phyloP scores from a whole-genome alignment of 1,140 invertebrate species.

The Procambarus clarkii region DNA sequence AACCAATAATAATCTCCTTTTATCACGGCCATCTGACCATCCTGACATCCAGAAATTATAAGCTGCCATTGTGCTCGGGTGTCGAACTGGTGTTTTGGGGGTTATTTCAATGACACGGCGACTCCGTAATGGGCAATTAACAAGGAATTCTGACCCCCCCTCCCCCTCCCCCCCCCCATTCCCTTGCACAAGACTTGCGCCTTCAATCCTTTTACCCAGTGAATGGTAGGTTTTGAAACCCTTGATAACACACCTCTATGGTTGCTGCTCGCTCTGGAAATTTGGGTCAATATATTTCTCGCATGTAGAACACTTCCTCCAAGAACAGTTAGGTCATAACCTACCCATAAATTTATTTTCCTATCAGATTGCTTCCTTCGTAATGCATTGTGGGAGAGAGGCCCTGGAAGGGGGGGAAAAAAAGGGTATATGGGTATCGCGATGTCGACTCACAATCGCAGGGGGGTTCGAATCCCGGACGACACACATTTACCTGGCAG shows the following conservation, averaged over 20 bases:
- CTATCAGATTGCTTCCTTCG: neutral
- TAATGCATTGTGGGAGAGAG: neutral
- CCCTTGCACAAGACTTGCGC: neutral
- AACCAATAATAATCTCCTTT: constrained; percentile 38
- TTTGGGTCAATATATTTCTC: constrained; percentile 39
- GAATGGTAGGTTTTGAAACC: constrained; percentile 22
- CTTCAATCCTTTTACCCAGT: constrained; percentile 14
- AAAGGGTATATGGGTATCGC: too few relatives aligned
- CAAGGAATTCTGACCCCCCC: constrained; percentile 29
- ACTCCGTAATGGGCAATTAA: constrained; percentile 35
- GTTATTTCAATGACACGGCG: constrained; percentile 35
- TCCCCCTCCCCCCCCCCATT: neutral
- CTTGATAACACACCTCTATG: constrained; percentile 42
- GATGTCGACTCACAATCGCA: too few relatives aligned
- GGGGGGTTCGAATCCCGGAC: too few relatives aligned
- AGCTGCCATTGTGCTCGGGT: constrained; percentile 55
- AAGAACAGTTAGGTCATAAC: neutral
- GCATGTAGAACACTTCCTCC: constrained; percentile 13
- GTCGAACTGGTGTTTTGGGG: constrained; percentile 37
- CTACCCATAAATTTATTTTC: neutral
- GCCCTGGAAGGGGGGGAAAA: too few relatives aligned
- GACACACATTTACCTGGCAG: too few relatives aligned
- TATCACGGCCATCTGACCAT: constrained; percentile 51
- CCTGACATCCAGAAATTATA: constrained; percentile 57
- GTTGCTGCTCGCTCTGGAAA: constrained; percentile 27